Evolutionary conservation across 2,888 invertebrate genomes (phyloP).

Genomic region (Nasonovia ribisnigri): DNA sequence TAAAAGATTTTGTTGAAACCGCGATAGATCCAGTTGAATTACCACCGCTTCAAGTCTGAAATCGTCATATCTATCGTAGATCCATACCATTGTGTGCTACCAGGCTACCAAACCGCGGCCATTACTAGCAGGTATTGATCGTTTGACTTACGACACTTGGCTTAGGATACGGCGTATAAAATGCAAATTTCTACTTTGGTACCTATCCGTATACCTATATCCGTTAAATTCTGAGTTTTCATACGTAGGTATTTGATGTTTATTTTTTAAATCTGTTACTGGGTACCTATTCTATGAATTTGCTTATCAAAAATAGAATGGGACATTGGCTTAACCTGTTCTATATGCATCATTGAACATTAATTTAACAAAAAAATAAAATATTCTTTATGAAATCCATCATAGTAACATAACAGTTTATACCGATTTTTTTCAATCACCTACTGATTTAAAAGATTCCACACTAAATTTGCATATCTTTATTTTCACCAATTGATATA

Average conservation of each 20-base stretch:
- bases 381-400: not conserved
- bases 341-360: not conserved
- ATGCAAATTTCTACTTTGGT: not conserved
- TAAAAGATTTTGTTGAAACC: not conserved
- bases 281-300: no score
- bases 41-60: no score
- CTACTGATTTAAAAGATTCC: not conserved
- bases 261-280: not conserved
- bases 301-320: not conserved
- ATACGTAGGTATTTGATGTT: not conserved
- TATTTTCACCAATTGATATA: not conserved
- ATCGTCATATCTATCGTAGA: not conserved
- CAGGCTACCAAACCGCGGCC: not conserved
- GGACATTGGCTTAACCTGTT: not conserved
- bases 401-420: not conserved
- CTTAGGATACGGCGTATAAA: not conserved
- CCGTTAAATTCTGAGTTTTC: not conserved
- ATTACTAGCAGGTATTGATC: not conserved
- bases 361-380: slow-evolving; percentile 11
- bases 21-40: not conserved
- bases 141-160: not conserved
- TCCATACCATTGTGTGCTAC: not conserved
- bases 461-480: not conserved
- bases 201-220: no score
- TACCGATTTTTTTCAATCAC: not conserved